A percentile compares a stretch with the other conserved stretches of the same genome.
These are phyloP conservation scores for Neosalanx taihuensis DNA, from an alignment of 2,797 vertebrate genomes.

Conservation along the genomic window DNA sequence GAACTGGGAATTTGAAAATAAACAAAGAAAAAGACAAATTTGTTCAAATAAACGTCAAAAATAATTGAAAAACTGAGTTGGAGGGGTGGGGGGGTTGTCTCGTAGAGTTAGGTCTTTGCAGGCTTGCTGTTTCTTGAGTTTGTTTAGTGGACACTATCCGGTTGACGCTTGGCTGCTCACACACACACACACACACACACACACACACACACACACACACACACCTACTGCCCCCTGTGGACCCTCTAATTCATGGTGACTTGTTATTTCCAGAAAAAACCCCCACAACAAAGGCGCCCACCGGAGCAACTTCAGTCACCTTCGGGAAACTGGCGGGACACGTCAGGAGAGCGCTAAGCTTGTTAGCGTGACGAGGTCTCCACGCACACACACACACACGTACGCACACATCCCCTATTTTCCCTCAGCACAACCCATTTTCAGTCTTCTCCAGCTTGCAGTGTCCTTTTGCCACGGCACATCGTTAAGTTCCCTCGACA, in stretches of 20 bases:
- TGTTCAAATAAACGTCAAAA: background rate
- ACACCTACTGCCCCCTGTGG: slow-evolving; percentile 49
- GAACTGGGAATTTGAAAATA: background rate
- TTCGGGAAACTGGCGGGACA: slow-evolving; percentile 38
- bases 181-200: slow-evolving; percentile 47
- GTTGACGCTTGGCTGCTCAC: slow-evolving; percentile 60
- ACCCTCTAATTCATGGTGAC: slow-evolving; percentile 35
- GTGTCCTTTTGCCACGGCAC: slow-evolving; percentile 3
- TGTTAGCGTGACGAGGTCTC: slow-evolving; percentile 10
- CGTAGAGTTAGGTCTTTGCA: slow-evolving; percentile 26
- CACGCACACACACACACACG: slow-evolving; percentile 5
- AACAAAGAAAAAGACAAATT: slow-evolving; percentile 6
- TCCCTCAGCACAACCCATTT: slow-evolving; percentile 2
- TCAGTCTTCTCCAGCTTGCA: background rate
- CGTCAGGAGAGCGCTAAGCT: slow-evolving; percentile 31
- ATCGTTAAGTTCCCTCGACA: slow-evolving; percentile 1
- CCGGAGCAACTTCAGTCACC: slow-evolving; percentile 48
- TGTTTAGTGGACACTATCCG: slow-evolving; percentile 55
- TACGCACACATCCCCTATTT: background rate
- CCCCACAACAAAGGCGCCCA: slow-evolving; percentile 10
- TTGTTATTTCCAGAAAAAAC: slow-evolving; percentile 42
- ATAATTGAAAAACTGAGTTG: slow-evolving; percentile 5
- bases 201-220: slow-evolving; percentile 34
- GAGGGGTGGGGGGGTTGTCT: background rate
- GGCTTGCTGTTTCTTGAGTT: slow-evolving; percentile 44